These are phyloP conservation scores for Ophioninae sp. DNA, from an alignment of 2,888 invertebrate species.

Conservation along the genomic window DNA sequence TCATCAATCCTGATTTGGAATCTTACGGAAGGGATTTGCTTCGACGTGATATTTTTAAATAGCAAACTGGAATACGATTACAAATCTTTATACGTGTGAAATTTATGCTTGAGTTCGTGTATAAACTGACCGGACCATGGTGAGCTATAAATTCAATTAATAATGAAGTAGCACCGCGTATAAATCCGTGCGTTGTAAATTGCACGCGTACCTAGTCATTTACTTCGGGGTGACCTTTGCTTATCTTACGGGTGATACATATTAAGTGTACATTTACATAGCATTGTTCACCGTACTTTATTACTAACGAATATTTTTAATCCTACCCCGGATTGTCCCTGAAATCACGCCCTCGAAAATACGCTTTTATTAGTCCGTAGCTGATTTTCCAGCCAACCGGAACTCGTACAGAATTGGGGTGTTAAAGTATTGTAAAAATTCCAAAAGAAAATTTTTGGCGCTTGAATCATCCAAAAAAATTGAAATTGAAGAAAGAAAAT, in stretches of 20 bases:
- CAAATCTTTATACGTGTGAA: not conserved
- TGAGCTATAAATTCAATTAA: conserved; percentile 55
- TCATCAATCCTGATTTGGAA: not conserved
- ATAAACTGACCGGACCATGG: conserved; percentile 6
- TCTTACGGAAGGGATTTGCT: not conserved
- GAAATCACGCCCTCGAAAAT: not conserved
- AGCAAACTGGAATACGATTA: conserved; percentile 32
- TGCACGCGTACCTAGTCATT: not conserved
- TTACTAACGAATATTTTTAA: not conserved
- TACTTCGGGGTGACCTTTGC: conserved; percentile 5
- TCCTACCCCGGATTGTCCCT: not conserved
- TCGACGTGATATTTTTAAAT: not conserved
- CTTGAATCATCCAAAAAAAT: no score
- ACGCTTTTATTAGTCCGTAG: not conserved
- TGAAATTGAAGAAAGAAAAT: no score
- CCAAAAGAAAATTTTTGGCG: no score
- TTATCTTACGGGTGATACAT: conserved; percentile 11
- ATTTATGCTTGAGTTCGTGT: not conserved
- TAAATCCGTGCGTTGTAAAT: not conserved
- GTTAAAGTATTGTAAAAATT: no score
- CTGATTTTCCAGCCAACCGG: not conserved
- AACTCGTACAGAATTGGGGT: not conserved
- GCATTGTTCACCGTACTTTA: not conserved
- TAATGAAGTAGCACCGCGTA: conserved; percentile 15
- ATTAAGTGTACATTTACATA: conserved; percentile 2